A percentile compares a stretch with the other conserved stretches of the same genome.
Conservation (phyloP, 2,888 invertebrate species). For the Idaea aversata region DNA sequence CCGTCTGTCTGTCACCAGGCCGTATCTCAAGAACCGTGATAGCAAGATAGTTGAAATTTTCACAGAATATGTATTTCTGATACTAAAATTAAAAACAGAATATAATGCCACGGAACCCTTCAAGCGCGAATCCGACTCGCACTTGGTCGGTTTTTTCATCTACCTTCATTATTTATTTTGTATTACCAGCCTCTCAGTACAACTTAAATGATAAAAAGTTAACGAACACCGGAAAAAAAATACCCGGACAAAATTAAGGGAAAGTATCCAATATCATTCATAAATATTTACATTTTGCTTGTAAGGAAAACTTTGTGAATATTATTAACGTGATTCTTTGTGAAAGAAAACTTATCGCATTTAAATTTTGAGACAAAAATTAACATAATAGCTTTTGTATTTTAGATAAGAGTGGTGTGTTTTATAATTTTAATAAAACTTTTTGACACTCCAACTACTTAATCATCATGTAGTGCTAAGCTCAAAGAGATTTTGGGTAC, state of each 20-base stretch:
- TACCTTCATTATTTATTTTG: neutral
- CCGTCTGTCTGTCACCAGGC: no score
- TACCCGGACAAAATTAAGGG: neutral
- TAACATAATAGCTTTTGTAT: neutral
- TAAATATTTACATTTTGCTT: slow-evolving; percentile 1
- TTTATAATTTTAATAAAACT: no score
- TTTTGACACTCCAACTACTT: neutral
- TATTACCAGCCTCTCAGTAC: neutral
- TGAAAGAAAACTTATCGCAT: neutral
- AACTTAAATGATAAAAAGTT: neutral
- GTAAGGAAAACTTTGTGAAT: neutral
- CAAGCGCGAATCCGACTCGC: no score
- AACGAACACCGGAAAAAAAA: neutral
- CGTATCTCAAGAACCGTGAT: no score
- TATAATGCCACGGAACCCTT: no score
- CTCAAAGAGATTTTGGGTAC: no score
- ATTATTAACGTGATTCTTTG: neutral
- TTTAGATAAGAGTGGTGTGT: neutral
- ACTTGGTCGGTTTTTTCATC: neutral
- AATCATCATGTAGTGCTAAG: no score
- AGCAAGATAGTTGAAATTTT: no score
- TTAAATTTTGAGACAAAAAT: neutral
- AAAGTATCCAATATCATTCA: slow-evolving; percentile 1
- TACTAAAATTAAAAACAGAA: no score
- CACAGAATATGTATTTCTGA: no score